A percentile compares a stretch with the other conserved stretches of the same genome.
Evolutionary conservation across 2,113 vertebrate genomes (phyloP).

Genomic region (Engystomops pustulosus): DNA sequence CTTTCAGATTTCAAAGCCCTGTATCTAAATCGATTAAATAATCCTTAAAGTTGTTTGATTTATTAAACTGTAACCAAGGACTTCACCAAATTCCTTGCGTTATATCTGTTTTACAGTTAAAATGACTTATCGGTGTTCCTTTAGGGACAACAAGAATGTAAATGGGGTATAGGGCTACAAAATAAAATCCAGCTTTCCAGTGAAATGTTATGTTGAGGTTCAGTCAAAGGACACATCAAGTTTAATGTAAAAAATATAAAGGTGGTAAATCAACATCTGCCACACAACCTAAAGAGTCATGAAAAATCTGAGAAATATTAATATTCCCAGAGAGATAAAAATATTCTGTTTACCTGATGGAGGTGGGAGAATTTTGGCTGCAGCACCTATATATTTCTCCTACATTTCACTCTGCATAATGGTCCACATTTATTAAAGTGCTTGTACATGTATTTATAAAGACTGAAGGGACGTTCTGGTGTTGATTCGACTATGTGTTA

Average conservation of each 20-base stretch:
- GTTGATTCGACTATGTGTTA: too few relatives aligned
- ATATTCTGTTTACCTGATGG: too few relatives aligned
- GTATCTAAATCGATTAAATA: neutral
- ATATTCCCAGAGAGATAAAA: too few relatives aligned
- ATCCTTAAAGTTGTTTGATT: slow-evolving; percentile 1
- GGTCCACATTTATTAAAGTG: too few relatives aligned
- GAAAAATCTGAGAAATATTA: too few relatives aligned
- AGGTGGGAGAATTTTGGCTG: too few relatives aligned
- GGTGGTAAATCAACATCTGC: neutral
- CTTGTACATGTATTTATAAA: too few relatives aligned
- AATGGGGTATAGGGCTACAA: neutral
- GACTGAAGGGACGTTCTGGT: too few relatives aligned
- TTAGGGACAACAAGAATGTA: slow-evolving; percentile 18
- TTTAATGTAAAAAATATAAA: neutral
- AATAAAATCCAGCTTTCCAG: slow-evolving; percentile 20
- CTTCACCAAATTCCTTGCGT: neutral
- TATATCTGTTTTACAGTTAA: slow-evolving; percentile 9
- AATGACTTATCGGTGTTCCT: slow-evolving; percentile 3
- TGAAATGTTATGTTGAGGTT: neutral
- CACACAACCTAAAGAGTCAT: too few relatives aligned
- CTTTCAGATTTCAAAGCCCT: neutral
- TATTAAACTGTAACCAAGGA: slow-evolving; percentile 15
- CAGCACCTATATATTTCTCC: too few relatives aligned
- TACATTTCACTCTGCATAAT: too few relatives aligned
- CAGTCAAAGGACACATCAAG: neutral